Evolutionary conservation across 2,113 vertebrate genomes (phyloP).

Genomic region (Piaya cayana): DNA sequence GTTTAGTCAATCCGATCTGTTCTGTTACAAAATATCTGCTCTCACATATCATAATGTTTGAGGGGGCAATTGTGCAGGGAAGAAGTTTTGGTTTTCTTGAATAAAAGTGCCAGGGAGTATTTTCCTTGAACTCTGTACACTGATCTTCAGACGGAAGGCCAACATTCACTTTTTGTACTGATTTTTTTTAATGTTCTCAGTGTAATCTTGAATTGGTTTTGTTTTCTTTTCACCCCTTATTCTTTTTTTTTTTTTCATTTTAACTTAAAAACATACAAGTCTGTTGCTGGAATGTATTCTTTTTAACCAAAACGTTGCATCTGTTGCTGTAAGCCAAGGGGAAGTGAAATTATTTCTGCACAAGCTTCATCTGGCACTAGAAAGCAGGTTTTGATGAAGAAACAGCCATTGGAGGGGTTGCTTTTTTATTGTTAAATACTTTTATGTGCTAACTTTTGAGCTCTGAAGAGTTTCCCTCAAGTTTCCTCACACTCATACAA

Average conservation of each 20-base stretch:
- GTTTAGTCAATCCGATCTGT: background rate
- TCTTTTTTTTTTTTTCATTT: background rate
- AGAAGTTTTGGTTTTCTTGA: background rate
- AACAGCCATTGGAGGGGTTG: background rate
- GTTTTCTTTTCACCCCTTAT: background rate
- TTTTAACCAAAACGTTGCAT: background rate
- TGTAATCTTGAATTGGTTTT: background rate
- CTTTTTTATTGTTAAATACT: background rate
- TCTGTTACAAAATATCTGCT: background rate
- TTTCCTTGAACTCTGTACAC: background rate
- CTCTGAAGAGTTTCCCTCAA: background rate
- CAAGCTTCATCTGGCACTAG: background rate
- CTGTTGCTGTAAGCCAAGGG: background rate
- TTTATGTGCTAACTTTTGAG: background rate
- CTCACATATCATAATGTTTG: accelerated
- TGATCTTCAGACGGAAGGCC: background rate
- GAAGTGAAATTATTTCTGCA: background rate
- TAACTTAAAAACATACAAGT: background rate
- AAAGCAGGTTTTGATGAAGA: background rate
- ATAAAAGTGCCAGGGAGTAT: background rate
- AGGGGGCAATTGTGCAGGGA: background rate
- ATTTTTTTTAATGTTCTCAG: background rate
- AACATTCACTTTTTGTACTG: background rate
- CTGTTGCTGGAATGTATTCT: background rate
- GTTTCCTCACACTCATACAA: background rate